A percentile compares a stretch with the other conserved stretches of the same genome.
phyloP scores from a whole-genome alignment of 2,797 vertebrate species.

The Ceryle rudis region DNA sequence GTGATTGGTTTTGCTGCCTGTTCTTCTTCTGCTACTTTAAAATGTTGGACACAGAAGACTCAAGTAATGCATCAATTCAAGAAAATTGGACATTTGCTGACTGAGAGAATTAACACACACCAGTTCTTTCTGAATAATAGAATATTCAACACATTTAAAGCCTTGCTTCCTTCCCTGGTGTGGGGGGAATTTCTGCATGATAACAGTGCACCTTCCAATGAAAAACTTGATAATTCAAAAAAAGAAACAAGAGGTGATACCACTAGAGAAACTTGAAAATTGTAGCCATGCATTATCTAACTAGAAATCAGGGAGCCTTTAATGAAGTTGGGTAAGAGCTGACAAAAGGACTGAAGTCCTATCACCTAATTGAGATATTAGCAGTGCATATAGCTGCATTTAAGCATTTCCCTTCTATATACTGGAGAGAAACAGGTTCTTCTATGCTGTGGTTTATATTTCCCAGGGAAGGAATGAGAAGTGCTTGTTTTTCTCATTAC shows the following conservation, averaged over 20 bases:
- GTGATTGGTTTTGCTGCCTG: background rate
- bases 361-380: background rate
- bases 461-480: background rate
- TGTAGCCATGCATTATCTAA: background rate
- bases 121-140: background rate
- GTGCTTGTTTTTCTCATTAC: background rate
- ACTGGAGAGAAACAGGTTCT: background rate
- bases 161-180: background rate
- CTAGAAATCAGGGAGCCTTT: background rate
- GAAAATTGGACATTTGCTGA: background rate
- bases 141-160: background rate
- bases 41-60: background rate
- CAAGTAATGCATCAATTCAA: background rate
- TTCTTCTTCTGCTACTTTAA: background rate
- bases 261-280: accelerated
- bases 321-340: background rate
- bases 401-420: background rate
- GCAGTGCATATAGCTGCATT: background rate
- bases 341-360: background rate
- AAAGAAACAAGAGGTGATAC: background rate
- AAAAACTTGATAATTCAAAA: background rate
- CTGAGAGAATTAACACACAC: background rate
- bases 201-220: background rate
- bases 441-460: accelerated
- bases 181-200: background rate